Evolutionary conservation across 2,113 vertebrate species (phyloP).

Genomic region (Myotis davidii): DNA sequence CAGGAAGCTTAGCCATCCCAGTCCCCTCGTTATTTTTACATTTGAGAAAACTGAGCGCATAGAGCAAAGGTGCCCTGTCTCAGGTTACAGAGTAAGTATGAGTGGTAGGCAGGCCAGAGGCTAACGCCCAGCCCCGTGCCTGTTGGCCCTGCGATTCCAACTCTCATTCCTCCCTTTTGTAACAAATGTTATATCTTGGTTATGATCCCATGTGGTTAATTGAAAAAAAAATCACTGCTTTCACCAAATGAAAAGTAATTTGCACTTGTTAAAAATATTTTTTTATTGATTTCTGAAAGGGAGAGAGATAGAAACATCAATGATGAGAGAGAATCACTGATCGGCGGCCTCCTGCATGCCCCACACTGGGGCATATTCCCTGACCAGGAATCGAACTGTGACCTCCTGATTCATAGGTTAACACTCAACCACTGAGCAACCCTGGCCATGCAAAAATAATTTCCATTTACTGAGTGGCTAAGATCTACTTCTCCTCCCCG

Average conservation of each 20-base stretch:
- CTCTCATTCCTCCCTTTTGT: neutral
- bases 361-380: too few relatives aligned
- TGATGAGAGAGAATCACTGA: too few relatives aligned
- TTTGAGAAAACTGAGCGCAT: neutral
- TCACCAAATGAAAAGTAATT: neutral
- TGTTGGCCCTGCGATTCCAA: neutral
- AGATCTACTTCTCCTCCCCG: neutral
- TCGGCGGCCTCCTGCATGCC: too few relatives aligned
- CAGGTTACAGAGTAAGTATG: too few relatives aligned
- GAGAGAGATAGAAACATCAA: too few relatives aligned
- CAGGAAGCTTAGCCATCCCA: neutral
- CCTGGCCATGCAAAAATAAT: neutral
- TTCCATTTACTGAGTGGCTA: neutral
- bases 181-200: neutral
- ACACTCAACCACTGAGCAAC: too few relatives aligned
- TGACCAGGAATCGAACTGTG: too few relatives aligned
- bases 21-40: neutral
- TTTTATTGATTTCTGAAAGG: too few relatives aligned
- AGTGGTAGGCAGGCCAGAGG: too few relatives aligned
- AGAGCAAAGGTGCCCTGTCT: neutral
- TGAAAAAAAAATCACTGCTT: neutral
- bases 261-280: too few relatives aligned
- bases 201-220: neutral
- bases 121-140: neutral
- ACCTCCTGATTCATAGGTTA: too few relatives aligned